These are phyloP conservation scores for Ips typographus DNA, from an alignment of 1,140 invertebrate species.

Conservation along the genomic window DNA sequence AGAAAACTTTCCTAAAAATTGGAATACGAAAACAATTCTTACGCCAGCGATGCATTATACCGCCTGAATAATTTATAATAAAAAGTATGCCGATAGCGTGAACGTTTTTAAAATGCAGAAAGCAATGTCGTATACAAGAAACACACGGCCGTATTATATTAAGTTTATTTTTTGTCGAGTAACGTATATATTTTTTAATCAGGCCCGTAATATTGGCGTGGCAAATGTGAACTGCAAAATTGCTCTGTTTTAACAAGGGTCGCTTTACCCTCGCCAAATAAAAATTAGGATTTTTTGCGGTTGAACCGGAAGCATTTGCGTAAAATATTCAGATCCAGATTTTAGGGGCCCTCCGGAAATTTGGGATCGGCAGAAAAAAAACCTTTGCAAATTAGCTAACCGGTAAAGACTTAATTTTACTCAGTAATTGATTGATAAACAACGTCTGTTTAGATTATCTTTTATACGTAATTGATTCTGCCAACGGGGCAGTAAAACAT, in stretches of 20 bases:
- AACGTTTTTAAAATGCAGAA: constrained; percentile 7
- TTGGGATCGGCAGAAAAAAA: no score
- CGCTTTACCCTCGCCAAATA: neutral
- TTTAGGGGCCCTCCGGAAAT: neutral
- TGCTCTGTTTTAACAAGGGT: neutral
- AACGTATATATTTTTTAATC: neutral
- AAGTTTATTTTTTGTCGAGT: neutral
- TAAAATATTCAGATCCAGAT: neutral
- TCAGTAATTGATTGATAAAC: constrained; percentile 4
- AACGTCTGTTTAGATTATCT: neutral
- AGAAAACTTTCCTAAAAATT: neutral
- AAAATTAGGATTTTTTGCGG: neutral
- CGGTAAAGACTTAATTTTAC: no score
- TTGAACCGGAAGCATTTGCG: neutral
- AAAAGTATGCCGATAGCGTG: constrained; percentile 3
- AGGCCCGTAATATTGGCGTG: neutral
- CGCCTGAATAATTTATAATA: constrained; percentile 2
- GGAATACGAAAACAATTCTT: neutral
- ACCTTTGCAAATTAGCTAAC: no score
- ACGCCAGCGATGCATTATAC: neutral
- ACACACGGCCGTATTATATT: neutral
- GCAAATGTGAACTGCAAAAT: neutral
- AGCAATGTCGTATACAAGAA: neutral
- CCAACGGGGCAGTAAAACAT: neutral
- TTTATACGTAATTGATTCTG: constrained; percentile 1